phyloP scores from a whole-genome alignment of 2,113 vertebrate genomes.

The Sporophila hypoxantha region DNA sequence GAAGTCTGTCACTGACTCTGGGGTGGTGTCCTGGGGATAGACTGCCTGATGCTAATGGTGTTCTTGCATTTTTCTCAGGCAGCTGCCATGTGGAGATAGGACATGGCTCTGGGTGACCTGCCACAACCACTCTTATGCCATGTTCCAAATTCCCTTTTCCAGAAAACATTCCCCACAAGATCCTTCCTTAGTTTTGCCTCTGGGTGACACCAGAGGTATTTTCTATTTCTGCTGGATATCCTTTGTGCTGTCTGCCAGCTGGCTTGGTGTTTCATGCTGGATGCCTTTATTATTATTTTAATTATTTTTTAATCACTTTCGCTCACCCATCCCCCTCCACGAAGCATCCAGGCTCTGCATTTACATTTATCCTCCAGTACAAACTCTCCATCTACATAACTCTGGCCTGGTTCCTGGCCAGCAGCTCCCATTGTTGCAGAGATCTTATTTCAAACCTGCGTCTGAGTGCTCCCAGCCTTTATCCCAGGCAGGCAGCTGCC shows the following conservation, averaged over 20 bases:
- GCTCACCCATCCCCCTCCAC: neutral
- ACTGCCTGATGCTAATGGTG: neutral
- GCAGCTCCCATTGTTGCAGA: conserved; percentile 14
- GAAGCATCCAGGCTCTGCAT: neutral
- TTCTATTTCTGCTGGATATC: neutral
- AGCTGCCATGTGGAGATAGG: neutral
- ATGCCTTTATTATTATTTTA: neutral
- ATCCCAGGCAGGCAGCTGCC: neutral
- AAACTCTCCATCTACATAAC: neutral
- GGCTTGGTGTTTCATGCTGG: neutral
- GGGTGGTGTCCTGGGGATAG: neutral
- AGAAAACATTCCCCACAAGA: neutral
- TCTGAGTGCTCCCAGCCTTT: neutral
- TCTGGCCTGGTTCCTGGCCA: neutral
- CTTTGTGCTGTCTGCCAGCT: neutral
- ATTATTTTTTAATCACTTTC: neutral
- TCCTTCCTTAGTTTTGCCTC: neutral
- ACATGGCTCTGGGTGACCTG: neutral
- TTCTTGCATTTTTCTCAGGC: neutral
- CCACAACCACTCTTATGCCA: neutral
- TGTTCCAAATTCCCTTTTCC: neutral
- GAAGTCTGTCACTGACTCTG: neutral
- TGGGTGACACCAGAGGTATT: neutral
- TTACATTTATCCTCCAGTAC: neutral
- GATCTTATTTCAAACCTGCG: neutral